These are phyloP conservation scores for Halcyon smyrnensis DNA, from an alignment of 2,797 vertebrate genomes.

Conservation along the genomic window DNA sequence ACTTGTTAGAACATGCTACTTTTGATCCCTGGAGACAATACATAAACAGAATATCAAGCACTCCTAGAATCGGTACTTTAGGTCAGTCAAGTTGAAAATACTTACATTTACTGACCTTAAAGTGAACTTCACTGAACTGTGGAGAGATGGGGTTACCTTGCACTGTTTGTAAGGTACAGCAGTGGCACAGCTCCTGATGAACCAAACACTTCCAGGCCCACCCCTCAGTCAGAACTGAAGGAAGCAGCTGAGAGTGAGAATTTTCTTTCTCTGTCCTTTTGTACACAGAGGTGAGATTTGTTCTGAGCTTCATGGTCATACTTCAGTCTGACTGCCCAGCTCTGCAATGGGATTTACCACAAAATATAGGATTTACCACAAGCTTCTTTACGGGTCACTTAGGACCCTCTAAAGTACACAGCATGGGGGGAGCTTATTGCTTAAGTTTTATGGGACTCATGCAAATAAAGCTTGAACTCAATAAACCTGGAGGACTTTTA, in stretches of 20 bases:
- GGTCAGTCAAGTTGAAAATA: not conserved
- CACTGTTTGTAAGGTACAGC: not conserved
- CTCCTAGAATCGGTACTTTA: not conserved
- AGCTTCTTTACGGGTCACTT: slow-evolving; percentile 27
- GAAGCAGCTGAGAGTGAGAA: not conserved
- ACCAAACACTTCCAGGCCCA: not conserved
- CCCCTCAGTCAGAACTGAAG: not conserved
- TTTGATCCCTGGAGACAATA: not conserved
- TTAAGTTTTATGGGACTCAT: slow-evolving; percentile 47
- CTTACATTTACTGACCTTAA: not conserved
- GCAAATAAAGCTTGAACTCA: slow-evolving; percentile 68
- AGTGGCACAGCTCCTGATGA: not conserved
- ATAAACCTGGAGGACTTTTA: slow-evolving; percentile 47
- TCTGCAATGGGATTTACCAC: not conserved
- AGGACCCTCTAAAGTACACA: slow-evolving; percentile 24
- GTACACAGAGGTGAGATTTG: not conserved
- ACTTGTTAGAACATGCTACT: not conserved
- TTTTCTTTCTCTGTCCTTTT: not conserved
- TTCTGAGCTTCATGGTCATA: not conserved
- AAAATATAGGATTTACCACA: not conserved
- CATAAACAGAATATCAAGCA: not conserved
- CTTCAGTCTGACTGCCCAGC: not conserved
- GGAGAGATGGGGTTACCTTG: not conserved
- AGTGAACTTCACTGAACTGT: not conserved
- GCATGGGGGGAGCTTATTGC: slow-evolving; percentile 44